Percentiles rank a stretch among this genome's conserved stretches.
These are phyloP conservation scores for Mesitornis unicolor DNA, from an alignment of 2,113 vertebrate species.

Conservation along the genomic window DNA sequence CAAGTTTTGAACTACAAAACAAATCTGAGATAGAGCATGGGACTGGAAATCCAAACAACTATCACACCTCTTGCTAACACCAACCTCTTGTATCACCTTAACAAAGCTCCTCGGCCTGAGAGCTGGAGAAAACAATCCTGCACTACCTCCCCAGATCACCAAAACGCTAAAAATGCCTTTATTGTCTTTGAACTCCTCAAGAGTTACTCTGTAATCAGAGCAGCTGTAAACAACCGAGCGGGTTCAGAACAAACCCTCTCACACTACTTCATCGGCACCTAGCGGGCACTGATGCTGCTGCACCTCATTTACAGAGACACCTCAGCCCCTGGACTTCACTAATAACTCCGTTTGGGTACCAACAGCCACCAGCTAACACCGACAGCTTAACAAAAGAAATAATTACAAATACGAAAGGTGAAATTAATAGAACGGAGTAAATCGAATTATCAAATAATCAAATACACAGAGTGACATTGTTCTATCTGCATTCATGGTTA, in stretches of 20 bases:
- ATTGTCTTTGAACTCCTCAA: neutral
- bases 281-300: neutral
- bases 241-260: neutral
- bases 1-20: neutral
- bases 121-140: neutral
- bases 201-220: neutral
- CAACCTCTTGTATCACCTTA: accelerated
- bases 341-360: neutral
- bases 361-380: neutral
- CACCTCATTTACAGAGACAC: neutral
- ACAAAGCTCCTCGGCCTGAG: neutral
- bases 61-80: neutral
- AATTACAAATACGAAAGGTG: neutral
- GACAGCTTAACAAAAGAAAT: neutral
- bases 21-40: neutral
- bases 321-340: neutral
- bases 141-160: neutral
- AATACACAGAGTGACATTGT: accelerated
- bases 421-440: neutral
- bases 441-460: too few relatives aligned
- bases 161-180: neutral
- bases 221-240: neutral
- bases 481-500: accelerated
- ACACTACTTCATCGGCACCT: neutral
- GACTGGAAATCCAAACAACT: neutral